A percentile compares a stretch with the other conserved stretches of the same genome.
phyloP scores from a whole-genome alignment of 2,113 vertebrate genomes.

The Elachura formosa region DNA sequence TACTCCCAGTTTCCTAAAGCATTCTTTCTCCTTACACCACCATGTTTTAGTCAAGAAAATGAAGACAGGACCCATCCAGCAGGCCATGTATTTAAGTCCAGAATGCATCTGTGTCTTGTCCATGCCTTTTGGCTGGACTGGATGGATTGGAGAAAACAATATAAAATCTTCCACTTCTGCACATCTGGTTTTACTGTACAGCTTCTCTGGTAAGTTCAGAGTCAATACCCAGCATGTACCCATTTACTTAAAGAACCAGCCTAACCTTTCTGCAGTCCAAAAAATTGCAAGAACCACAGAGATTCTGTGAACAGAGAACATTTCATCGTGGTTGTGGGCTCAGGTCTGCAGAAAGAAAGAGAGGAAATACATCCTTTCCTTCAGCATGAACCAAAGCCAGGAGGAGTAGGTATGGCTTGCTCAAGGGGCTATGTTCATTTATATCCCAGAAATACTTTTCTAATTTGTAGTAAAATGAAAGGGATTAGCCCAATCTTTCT shows the following conservation, averaged over 20 bases:
- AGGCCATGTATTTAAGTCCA: not conserved
- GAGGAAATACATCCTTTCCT: not conserved
- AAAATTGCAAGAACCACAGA: not conserved
- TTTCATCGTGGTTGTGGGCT: accelerated
- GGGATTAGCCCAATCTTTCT: not conserved
- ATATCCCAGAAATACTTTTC: not conserved
- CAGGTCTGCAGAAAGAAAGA: not conserved
- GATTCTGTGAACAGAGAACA: not conserved
- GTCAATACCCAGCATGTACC: accelerated
- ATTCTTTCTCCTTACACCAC: not conserved
- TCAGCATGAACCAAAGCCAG: not conserved
- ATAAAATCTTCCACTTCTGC: not conserved
- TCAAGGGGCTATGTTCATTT: not conserved
- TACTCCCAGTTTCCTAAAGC: not conserved
- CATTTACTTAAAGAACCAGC: not conserved
- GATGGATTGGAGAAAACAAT: not conserved
- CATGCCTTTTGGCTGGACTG: not conserved
- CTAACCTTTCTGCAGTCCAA: not conserved
- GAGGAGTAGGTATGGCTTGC: not conserved
- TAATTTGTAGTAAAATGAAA: not conserved
- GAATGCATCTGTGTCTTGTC: not conserved
- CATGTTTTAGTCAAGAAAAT: not conserved
- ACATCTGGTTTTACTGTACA: not conserved
- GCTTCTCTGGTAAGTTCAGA: not conserved
- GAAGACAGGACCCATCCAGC: not conserved